phyloP scores from a whole-genome alignment of 2,797 vertebrate species.

The Mormyrus proboscirostris region DNA sequence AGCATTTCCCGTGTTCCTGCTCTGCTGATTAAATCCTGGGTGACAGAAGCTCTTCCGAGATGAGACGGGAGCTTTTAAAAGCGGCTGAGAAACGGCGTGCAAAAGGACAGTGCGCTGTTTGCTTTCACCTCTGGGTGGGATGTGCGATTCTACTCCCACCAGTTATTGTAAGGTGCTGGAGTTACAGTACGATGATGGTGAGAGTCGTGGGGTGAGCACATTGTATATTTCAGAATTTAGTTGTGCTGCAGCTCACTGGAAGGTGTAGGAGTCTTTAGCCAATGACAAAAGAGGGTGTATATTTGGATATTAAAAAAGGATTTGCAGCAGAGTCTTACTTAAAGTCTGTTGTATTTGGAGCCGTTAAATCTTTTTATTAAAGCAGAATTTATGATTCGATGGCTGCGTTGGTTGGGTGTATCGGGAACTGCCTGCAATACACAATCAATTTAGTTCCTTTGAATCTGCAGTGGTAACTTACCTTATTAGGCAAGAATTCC shows the following conservation, averaged over 20 bases:
- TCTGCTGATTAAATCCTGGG: conserved; percentile 49
- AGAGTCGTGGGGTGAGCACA: background rate
- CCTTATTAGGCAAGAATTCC: background rate
- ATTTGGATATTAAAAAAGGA: background rate
- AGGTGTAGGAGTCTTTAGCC: background rate
- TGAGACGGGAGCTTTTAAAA: conserved; percentile 50
- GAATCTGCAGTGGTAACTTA: background rate
- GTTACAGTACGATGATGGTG: conserved; percentile 27
- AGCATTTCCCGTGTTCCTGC: conserved; percentile 41
- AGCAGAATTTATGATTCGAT: background rate
- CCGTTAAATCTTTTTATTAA: background rate
- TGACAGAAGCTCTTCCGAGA: conserved; percentile 50
- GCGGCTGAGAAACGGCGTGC: conserved; percentile 46
- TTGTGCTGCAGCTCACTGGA: background rate
- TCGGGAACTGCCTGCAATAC: background rate
- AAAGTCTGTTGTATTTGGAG: background rate
- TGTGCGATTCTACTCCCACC: conserved; percentile 34
- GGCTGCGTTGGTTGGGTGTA: background rate
- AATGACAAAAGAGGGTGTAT: background rate
- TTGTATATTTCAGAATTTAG: conserved; percentile 6
- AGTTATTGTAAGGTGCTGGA: conserved; percentile 40
- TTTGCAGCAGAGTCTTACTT: background rate
- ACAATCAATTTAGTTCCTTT: background rate
- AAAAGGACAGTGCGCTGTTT: conserved; percentile 45
- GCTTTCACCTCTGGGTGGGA: conserved; percentile 44